Conservation (phyloP, 2,113 vertebrate genomes). For the Ptychochromis oligacanthus region DNA sequence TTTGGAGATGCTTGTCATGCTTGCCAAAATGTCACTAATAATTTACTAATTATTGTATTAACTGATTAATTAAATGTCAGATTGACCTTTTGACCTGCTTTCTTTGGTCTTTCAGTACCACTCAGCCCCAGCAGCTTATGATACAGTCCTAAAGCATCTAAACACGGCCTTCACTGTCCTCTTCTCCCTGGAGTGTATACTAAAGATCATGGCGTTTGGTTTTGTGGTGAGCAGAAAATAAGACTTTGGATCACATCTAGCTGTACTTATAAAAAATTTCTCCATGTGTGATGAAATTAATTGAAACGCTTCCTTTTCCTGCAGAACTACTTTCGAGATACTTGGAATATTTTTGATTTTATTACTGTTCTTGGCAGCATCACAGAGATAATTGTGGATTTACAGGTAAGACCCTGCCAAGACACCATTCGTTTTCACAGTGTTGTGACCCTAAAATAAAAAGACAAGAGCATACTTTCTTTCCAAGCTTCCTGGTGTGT, state of each 20-base stretch:
- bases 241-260: neutral
- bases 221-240: conserved; percentile 83
- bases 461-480: conserved; percentile 9
- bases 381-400: conserved; percentile 92
- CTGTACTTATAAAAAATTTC: neutral
- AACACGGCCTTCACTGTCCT: conserved; percentile 98
- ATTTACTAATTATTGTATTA: neutral
- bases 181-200: conserved; percentile 95
- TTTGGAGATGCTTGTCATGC: neutral
- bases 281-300: neutral
- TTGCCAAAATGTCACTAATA: neutral
- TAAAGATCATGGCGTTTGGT: conserved; percentile 97
- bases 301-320: neutral
- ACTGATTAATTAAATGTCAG: neutral
- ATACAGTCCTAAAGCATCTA: conserved; percentile 92
- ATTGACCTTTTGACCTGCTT: neutral
- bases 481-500: conserved; percentile 34
- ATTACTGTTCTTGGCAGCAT: conserved; percentile 98
- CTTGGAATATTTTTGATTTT: conserved; percentile 99
- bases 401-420: conserved; percentile 74
- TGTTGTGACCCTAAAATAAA: conserved; percentile 15
- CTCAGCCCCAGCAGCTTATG: conserved; percentile 93
- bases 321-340: conserved; percentile 99
- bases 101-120: conserved; percentile 85
- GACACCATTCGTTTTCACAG: conserved; percentile 34